Conservation (phyloP, 2,888 invertebrate genomes). For the Philereme transversata region DNA sequence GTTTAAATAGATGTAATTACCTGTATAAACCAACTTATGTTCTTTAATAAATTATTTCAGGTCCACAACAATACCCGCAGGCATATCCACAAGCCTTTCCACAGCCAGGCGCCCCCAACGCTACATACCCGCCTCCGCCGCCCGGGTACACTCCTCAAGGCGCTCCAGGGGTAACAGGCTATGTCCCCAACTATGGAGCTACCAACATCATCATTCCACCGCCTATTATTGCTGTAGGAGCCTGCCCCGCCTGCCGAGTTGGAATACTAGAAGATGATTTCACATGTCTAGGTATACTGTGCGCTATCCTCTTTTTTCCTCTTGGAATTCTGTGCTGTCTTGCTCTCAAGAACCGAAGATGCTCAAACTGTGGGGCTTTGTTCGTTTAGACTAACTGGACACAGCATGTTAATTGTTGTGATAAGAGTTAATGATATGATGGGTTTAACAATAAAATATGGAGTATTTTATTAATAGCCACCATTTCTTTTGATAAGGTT, state of each 20-base stretch:
- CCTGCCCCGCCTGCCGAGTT: conserved; percentile 94
- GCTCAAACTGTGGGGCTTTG: conserved; percentile 94
- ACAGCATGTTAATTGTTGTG: conserved; percentile 41
- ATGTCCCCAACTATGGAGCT: conserved; percentile 85
- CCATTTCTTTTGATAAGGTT: conserved; percentile 2
- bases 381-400: conserved; percentile 81
- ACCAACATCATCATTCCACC: conserved; percentile 87
- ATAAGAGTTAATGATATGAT: conserved; percentile 43
- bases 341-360: conserved; percentile 91
- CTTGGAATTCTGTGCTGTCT: conserved; percentile 94
- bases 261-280: conserved; percentile 95
- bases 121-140: conserved; percentile 76
- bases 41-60: conserved; percentile 41
- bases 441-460: conserved; percentile 41
- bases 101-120: conserved; percentile 46
- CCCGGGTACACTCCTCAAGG: conserved; percentile 83
- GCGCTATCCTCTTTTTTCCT: conserved; percentile 94
- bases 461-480: conserved; percentile 31
- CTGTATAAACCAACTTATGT: not conserved
- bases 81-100: conserved; percentile 44
- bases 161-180: conserved; percentile 69
- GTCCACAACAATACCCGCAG: conserved; percentile 45
- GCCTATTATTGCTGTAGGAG: conserved; percentile 92
- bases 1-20: not conserved
- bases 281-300: conserved; percentile 92